These are phyloP conservation scores for Andrena praecox DNA, from an alignment of 2,888 invertebrate genomes.

Conservation along the genomic window DNA sequence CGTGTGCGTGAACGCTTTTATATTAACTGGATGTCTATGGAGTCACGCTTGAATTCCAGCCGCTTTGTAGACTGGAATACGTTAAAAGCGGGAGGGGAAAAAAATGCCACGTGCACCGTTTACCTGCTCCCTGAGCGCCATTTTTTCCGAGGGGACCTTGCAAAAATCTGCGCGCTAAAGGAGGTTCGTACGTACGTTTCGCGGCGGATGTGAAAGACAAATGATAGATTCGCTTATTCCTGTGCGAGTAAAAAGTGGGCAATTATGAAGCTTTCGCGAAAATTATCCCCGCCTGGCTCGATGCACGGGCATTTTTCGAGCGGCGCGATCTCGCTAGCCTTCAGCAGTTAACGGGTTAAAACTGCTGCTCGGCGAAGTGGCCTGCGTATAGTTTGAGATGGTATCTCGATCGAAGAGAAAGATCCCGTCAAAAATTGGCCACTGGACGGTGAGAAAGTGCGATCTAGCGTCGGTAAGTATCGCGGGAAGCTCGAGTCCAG, in stretches of 20 bases:
- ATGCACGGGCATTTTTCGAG: no score
- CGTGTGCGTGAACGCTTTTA: slow-evolving; percentile 63
- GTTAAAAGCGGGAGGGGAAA: slow-evolving; percentile 52
- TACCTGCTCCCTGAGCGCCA: slow-evolving; percentile 21
- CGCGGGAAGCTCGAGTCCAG: slow-evolving; percentile 16
- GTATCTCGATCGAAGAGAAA: not conserved
- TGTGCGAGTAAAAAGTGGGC: no score
- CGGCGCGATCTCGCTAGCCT: no score
- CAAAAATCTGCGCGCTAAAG: slow-evolving; percentile 17
- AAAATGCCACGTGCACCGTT: slow-evolving; percentile 46
- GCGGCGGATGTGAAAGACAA: not conserved
- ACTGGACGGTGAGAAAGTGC: not conserved
- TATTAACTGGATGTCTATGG: slow-evolving; percentile 53
- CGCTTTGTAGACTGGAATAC: slow-evolving; percentile 61
- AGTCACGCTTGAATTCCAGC: slow-evolving; percentile 66
- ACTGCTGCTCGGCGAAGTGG: not conserved
- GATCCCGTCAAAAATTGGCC: slow-evolving; percentile 9
- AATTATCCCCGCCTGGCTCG: no score
- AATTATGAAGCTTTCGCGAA: no score
- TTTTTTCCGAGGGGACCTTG: not conserved
- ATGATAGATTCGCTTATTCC: not conserved
- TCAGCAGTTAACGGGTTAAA: no score
- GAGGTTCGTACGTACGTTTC: not conserved
- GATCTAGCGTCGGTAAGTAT: not conserved
- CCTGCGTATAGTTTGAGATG: not conserved